These are phyloP conservation scores for Asarcornis scutulata DNA, from an alignment of 2,113 vertebrate species.

Conservation along the genomic window DNA sequence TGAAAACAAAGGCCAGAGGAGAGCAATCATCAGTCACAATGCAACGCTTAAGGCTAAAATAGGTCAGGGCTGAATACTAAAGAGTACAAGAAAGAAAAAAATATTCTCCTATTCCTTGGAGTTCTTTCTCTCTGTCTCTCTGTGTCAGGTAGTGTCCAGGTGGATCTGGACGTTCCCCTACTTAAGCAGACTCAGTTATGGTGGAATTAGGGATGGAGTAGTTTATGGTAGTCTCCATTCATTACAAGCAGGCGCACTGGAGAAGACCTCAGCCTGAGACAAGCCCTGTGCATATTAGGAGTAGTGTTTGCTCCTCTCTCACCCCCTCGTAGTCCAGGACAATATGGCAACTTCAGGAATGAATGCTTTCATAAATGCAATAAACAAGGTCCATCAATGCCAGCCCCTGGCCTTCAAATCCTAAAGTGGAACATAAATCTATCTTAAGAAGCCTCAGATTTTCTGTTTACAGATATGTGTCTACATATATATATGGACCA, in stretches of 20 bases:
- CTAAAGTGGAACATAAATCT: neutral
- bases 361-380: neutral
- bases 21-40: slow-evolving; percentile 27
- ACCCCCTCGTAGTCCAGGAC: neutral
- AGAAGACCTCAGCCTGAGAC: neutral
- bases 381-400: neutral
- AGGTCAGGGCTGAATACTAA: slow-evolving; percentile 58
- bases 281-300: neutral
- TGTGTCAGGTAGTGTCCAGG: neutral
- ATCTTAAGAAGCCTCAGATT: neutral
- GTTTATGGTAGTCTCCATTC: neutral
- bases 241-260: accelerated
- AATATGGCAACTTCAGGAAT: neutral
- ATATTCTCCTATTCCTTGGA: neutral
- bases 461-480: neutral
- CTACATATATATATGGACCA: neutral
- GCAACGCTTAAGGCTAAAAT: slow-evolving; percentile 47
- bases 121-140: neutral
- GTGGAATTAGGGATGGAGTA: neutral
- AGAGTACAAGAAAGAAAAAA: neutral
- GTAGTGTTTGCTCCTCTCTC: neutral
- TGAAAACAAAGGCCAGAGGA: slow-evolving; percentile 62
- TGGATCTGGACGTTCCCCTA: neutral
- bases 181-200: neutral
- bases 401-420: neutral